phyloP scores from a whole-genome alignment of 1,140 invertebrate genomes.

The Meloidogyne floridensis region DNA sequence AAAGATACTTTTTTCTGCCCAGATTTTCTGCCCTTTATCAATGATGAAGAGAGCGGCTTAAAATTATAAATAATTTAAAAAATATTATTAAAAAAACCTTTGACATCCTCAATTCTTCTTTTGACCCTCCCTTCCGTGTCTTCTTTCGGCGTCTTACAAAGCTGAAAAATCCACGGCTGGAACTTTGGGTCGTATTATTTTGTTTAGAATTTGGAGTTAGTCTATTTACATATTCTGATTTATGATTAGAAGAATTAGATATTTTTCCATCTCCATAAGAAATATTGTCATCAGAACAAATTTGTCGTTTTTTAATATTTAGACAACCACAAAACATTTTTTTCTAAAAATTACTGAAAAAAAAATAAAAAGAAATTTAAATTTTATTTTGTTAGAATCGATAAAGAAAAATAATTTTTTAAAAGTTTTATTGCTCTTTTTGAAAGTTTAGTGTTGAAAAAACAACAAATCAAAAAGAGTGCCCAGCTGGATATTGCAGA shows the following conservation, averaged over 20 bases:
- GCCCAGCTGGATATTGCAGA: not conserved
- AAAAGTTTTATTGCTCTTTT: not conserved
- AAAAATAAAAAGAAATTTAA: too few species aligned
- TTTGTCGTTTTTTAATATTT: conserved; percentile 17
- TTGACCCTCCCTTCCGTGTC: not conserved
- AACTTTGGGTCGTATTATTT: not conserved
- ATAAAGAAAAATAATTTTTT: not conserved
- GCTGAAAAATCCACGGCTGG: not conserved
- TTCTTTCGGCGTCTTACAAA: not conserved
- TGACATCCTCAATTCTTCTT: not conserved
- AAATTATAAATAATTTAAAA: not conserved
- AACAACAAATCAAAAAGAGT: too few species aligned
- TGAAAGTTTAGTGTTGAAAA: not conserved
- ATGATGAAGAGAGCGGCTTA: not conserved
- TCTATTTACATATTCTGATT: not conserved
- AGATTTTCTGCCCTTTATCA: not conserved
- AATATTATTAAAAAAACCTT: not conserved
- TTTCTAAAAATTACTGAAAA: not conserved
- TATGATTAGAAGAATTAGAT: not conserved
- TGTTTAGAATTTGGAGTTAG: not conserved
- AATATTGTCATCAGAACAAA: not conserved
- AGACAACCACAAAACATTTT: not conserved
- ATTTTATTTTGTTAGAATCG: not conserved
- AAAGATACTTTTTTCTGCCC: not conserved
- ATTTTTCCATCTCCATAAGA: not conserved